Conservation (phyloP, 1,140 invertebrate species). For the Schmidtea mediterranea region DNA sequence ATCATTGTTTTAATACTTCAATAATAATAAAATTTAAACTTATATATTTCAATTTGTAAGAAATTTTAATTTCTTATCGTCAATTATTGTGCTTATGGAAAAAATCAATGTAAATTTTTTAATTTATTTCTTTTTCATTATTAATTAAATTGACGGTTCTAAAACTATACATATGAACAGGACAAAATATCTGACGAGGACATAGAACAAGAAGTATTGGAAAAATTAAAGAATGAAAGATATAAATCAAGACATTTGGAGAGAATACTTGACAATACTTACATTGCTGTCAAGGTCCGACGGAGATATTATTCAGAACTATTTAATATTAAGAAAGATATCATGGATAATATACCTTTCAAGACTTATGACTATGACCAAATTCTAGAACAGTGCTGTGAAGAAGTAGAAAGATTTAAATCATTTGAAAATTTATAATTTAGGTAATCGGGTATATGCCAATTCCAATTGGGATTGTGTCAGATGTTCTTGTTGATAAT, state of each 20-base stretch:
- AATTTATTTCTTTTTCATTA: no score
- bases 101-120: no score
- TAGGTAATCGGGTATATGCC: constrained; percentile 79
- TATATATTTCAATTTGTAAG: no score
- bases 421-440: background rate
- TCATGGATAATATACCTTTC: background rate
- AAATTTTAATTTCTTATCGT: no score
- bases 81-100: no score
- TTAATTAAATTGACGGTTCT: no score
- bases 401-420: background rate
- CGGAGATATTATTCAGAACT: background rate
- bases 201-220: no score
- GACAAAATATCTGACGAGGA: no score
- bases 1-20: no score
- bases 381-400: constrained; percentile 2
- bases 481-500: constrained; percentile 61
- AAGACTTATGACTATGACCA: background rate
- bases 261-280: background rate
- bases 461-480: constrained; percentile 72
- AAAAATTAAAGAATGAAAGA: background rate
- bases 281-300: background rate
- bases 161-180: no score
- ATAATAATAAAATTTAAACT: no score
- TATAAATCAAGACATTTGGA: background rate
- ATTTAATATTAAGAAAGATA: background rate